Evolutionary conservation across 2,113 vertebrate species (phyloP).

Genomic region (Edolisoma coerulescens): DNA sequence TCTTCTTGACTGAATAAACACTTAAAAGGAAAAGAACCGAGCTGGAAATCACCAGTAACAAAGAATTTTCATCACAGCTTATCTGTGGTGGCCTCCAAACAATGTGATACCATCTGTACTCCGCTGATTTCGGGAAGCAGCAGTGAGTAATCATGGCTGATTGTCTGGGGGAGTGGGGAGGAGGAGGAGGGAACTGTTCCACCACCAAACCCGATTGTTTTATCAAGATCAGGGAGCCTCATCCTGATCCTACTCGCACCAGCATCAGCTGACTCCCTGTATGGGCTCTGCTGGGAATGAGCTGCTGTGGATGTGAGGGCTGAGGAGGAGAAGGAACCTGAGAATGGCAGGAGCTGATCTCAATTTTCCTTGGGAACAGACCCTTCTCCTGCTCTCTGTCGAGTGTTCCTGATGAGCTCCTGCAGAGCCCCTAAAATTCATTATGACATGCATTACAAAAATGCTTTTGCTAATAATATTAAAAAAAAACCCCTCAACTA

Average conservation of each 20-base stretch:
- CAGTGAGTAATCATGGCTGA: not conserved
- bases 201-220: not conserved
- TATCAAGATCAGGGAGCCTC: not conserved
- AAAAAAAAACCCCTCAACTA: not conserved
- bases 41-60: not conserved
- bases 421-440: not conserved
- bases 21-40: not conserved
- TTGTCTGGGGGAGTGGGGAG: not conserved
- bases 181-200: not conserved
- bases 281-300: rapidly evolving
- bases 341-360: rapidly evolving
- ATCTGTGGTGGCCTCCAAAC: not conserved
- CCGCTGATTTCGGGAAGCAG: not conserved
- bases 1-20: constrained; percentile 35
- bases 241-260: too few relatives aligned
- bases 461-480: too few relatives aligned
- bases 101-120: not conserved
- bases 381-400: not conserved
- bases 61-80: not conserved
- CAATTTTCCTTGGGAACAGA: not conserved
- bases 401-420: not conserved
- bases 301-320: not conserved
- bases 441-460: rapidly evolving
- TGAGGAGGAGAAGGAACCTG: not conserved
- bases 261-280: not conserved